Base-by-base conservation (phyloP, 2,113 vertebrate genomes). In the Morone saxatilis region DNA sequence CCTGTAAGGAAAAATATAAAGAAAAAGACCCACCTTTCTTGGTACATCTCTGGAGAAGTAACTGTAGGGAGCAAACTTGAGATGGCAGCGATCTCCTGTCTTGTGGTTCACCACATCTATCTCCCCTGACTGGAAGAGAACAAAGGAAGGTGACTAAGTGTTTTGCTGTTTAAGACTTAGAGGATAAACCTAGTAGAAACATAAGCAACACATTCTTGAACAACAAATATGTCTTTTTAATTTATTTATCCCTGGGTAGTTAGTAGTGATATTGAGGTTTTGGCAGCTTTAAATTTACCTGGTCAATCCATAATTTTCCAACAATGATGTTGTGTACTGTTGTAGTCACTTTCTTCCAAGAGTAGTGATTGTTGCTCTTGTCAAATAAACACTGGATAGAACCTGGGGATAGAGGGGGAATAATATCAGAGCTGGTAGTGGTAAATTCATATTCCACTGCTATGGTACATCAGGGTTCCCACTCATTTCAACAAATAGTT, bases 271-370 rank as follows among this genome's bases (percentile, higher is more conserved):
- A 16, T 43, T 48, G 16, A 10, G 13, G 4, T 13, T 47, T 47
- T 47, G 45, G 11, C 10, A 47, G 70, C 22, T 69, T 62, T 17
- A 13, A 14, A 50, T 94, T 92, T 86, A 98, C 98, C 97, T 99
- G 98, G 89, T 99, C 98, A 72, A 99, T 99, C 98, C 98, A 99
- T 66, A 99, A 84, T 88, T 99, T 99, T 75, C 98, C 98, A 86
- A 99, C 98, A 0, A 99, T 99, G 85, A 99, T 99, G 93, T 99
- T 99, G 93, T 99, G 98, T 40, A 99, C 97, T 0, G 98, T 99
- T 25, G 97, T 99, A 0, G 97, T 99, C 68, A 99, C 98, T 76
- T 99, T 99, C 76, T 99, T 99, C 98, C 98, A 99, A 1, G 96
- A 97, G 91, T 99, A 99, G 87, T 99, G 98, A 93, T 98, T 95